Percentiles rank a stretch among this genome's conserved stretches.
Conservation (phyloP, 2,888 invertebrate species). For the Chouioia cunea region DNA sequence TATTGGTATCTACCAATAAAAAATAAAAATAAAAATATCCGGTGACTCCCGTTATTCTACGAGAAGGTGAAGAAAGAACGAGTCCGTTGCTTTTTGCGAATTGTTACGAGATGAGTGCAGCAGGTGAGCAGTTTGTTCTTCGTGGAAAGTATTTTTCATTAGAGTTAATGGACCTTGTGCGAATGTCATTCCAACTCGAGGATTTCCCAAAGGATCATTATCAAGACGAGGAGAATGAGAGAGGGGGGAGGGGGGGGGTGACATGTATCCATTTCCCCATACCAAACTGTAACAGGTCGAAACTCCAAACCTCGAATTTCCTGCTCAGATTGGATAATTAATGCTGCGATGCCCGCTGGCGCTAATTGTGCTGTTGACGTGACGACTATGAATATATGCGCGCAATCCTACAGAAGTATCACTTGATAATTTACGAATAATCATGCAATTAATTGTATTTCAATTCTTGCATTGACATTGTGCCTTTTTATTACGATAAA, state of each 20-base stretch:
- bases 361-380: slow-evolving; percentile 18
- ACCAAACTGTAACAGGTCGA: no score
- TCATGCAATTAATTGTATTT: no score
- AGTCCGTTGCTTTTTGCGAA: slow-evolving; percentile 24
- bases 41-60: no score
- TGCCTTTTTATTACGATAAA: no score
- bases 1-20: no score
- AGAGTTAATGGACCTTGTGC: neutral
- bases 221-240: neutral
- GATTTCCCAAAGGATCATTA: neutral
- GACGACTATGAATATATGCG: slow-evolving; percentile 28
- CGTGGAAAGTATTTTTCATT: neutral
- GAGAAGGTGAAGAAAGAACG: slow-evolving; percentile 8
- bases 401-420: neutral
- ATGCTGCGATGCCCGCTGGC: slow-evolving; percentile 5
- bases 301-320: neutral
- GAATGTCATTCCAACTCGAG: neutral
- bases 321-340: slow-evolving; percentile 23
- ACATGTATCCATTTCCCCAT: neutral
- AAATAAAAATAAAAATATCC: no score
- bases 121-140: neutral
- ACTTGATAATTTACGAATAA: no score
- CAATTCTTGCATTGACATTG: no score
- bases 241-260: neutral
- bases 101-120: no score